Conservation (phyloP, 2,113 vertebrate genomes). For the human region DNA sequence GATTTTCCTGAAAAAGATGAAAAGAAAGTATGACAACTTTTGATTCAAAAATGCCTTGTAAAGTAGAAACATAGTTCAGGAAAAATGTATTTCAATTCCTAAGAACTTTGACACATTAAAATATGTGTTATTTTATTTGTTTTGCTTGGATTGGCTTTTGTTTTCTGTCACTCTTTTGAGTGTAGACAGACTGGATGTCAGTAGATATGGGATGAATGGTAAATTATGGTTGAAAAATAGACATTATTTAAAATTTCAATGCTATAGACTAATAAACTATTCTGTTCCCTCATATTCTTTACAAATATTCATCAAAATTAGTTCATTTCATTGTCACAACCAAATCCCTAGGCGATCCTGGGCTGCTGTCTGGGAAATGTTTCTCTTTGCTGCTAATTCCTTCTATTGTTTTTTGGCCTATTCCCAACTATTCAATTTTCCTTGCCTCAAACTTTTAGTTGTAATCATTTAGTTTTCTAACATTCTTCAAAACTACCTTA, state of each 20-base stretch:
- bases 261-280: neutral
- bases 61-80: neutral
- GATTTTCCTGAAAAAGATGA: constrained; percentile 54
- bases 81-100: constrained; percentile 7
- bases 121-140: neutral
- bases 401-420: neutral
- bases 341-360: neutral
- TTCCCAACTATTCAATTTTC: neutral
- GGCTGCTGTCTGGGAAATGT: neutral
- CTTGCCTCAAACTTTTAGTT: neutral
- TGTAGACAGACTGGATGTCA: neutral
- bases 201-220: neutral
- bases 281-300: neutral
- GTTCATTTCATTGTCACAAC: neutral
- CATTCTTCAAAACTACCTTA: neutral
- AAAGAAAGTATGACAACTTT: constrained; percentile 38
- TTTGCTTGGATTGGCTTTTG: neutral
- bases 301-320: neutral
- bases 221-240: neutral
- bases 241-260: neutral
- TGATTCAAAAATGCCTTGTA: constrained; percentile 22
- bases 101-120: constrained; percentile 50
- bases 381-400: neutral
- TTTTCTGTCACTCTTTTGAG: neutral
- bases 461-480: neutral